Evolutionary conservation across 2,888 invertebrate genomes (phyloP).

Genomic region (Pyrrhia umbra): DNA sequence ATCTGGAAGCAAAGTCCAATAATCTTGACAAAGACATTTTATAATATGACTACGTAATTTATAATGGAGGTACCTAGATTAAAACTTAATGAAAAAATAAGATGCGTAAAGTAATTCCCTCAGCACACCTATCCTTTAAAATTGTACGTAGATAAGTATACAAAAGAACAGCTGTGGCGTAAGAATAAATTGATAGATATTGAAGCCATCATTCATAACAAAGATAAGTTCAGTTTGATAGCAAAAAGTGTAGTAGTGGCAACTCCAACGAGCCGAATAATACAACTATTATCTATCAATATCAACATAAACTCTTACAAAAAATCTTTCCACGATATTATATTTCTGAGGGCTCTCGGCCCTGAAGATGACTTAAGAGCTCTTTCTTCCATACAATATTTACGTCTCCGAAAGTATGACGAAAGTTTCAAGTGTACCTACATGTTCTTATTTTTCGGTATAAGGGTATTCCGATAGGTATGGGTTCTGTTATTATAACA

Average conservation of each 20-base stretch:
- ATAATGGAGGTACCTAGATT: no score
- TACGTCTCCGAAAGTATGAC: conserved; percentile 45
- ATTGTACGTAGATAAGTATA: no score
- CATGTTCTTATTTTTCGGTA: conserved; percentile 20
- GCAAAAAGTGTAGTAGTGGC: conserved; percentile 30
- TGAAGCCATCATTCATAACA: conserved; percentile 40
- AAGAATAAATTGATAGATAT: conserved; percentile 29
- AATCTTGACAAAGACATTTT: no score
- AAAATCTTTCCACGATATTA: conserved; percentile 29
- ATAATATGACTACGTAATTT: no score
- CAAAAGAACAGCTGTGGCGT: background rate
- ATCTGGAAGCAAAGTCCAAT: no score
- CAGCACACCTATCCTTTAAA: background rate
- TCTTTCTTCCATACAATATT: conserved; percentile 45
- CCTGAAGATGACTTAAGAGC: conserved; percentile 47
- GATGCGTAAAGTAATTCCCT: background rate
- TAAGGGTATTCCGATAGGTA: background rate
- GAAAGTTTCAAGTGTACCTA: conserved; percentile 38
- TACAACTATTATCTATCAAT: conserved; percentile 17
- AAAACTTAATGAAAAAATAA: no score
- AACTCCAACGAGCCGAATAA: conserved; percentile 34
- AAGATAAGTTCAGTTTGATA: conserved; percentile 33
- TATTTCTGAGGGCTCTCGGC: conserved; percentile 22
- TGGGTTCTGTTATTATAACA: background rate
- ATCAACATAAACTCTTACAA: conserved; percentile 24